Evolutionary conservation across 2,888 invertebrate genomes (phyloP).

Genomic region (Leucozona laternaria): DNA sequence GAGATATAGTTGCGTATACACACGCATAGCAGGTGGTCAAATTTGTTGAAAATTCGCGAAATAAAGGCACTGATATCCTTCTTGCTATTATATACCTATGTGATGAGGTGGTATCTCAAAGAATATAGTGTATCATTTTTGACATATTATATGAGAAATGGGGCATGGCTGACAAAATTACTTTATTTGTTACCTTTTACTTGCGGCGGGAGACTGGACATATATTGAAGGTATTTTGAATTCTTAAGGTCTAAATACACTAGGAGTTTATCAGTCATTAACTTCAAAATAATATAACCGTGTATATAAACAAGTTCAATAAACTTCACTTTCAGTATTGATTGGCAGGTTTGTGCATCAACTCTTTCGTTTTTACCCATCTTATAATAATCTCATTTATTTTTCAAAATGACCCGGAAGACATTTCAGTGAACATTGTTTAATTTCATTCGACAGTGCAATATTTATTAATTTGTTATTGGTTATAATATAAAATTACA

Average conservation of each 20-base stretch:
- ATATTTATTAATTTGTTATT: slow-evolving; percentile 1
- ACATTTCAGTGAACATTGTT: not conserved
- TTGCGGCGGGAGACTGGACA: too few relatives aligned
- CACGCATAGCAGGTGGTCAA: slow-evolving; percentile 74
- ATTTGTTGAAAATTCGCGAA: slow-evolving; percentile 64
- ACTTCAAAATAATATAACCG: too few relatives aligned
- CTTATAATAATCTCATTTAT: not conserved
- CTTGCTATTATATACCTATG: slow-evolving; percentile 39
- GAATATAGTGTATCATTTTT: slow-evolving; percentile 10
- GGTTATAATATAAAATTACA: not conserved
- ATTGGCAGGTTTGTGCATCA: not conserved
- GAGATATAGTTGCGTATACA: slow-evolving; percentile 57
- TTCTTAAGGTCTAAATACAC: too few relatives aligned
- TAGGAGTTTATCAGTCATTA: too few relatives aligned
- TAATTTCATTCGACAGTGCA: not conserved
- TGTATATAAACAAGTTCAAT: too few relatives aligned
- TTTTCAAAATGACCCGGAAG: slow-evolving; percentile 3
- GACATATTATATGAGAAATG: slow-evolving; percentile 50
- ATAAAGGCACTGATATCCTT: slow-evolving; percentile 49
- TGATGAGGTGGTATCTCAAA: slow-evolving; percentile 60
- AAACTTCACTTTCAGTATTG: too few relatives aligned
- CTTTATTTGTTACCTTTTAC: too few relatives aligned
- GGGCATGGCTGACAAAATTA: not conserved
- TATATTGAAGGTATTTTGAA: too few relatives aligned
- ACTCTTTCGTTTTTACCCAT: not conserved